These are phyloP conservation scores for Liparis tanakae DNA, from an alignment of 2,797 vertebrate species.

Conservation along the genomic window DNA sequence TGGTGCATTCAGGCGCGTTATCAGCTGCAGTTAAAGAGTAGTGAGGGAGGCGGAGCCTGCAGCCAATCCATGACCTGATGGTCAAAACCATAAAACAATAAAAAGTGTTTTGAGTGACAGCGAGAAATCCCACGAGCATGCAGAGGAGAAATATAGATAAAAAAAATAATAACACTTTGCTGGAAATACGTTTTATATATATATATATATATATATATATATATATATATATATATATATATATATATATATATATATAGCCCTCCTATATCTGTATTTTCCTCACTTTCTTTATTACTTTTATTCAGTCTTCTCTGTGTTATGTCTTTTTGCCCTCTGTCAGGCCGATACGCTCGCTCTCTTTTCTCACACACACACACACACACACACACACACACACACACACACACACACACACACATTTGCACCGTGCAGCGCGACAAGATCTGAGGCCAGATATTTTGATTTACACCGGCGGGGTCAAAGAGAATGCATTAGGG, in stretches of 20 bases:
- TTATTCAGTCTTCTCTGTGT: not conserved
- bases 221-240: too few species aligned
- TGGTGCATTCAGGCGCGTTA: too few species aligned
- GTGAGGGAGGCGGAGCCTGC: too few species aligned
- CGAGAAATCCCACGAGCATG: too few species aligned
- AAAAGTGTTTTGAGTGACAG: too few species aligned
- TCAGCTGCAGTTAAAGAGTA: too few species aligned
- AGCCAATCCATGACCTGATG: too few species aligned
- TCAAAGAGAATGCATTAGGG: slow-evolving; percentile 85
- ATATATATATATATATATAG: too few species aligned
- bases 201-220: too few species aligned
- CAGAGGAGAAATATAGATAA: not conserved
- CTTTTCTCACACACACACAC: not conserved
- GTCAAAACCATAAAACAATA: too few species aligned
- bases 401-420: not conserved
- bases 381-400: not conserved
- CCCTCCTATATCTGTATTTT: slow-evolving; percentile 2
- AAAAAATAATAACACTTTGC: not conserved
- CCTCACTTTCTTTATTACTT: slow-evolving; percentile 2
- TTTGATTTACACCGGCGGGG: slow-evolving; percentile 80
- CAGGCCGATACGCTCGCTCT: not conserved
- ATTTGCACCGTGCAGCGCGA: slow-evolving; percentile 27
- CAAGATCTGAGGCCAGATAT: slow-evolving; percentile 73
- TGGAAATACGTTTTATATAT: too few species aligned
- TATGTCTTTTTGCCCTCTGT: not conserved